Evolutionary conservation across 2,888 invertebrate genomes (phyloP).

Genomic region (Pristionchus arcanus): DNA sequence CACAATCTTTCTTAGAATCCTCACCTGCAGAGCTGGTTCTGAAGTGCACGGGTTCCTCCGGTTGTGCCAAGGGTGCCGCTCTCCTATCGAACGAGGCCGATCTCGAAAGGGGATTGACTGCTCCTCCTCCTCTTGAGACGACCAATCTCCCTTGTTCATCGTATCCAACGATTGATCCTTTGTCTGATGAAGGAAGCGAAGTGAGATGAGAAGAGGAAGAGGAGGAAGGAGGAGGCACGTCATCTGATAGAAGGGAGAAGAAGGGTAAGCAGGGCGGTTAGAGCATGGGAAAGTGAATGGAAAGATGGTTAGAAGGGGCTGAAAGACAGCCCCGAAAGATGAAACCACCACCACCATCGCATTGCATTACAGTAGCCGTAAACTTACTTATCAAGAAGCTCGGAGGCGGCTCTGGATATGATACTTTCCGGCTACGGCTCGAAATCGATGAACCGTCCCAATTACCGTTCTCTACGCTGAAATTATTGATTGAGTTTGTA

Average conservation of each 20-base stretch:
- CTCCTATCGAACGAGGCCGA: constrained; percentile 61
- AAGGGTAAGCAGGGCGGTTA: constrained; percentile 1
- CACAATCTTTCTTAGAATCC: no score
- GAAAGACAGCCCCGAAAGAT: neutral
- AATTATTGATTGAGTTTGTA: neutral
- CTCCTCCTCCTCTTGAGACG: constrained; percentile 19
- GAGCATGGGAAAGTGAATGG: constrained; percentile 11
- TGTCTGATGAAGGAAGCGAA: constrained; percentile 58
- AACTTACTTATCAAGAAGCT: constrained; percentile 72
- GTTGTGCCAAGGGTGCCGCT: constrained; percentile 52
- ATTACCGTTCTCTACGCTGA: constrained; percentile 50
- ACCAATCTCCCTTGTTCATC: constrained; percentile 71
- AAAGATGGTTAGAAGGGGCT: constrained; percentile 39
- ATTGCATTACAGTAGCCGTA: neutral
- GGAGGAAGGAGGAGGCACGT: constrained; percentile 24
- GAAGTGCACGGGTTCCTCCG: constrained; percentile 54
- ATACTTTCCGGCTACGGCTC: constrained; percentile 60
- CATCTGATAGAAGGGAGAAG: constrained; percentile 33
- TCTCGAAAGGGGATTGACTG: constrained; percentile 49
- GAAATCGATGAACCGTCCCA: constrained; percentile 54
- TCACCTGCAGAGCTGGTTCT: constrained; percentile 55
- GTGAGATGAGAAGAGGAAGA: constrained; percentile 39
- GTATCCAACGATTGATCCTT: constrained; percentile 66
- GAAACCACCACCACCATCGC: constrained; percentile 1
- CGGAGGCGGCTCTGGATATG: constrained; percentile 76